phyloP scores from a whole-genome alignment of 2,113 vertebrate genomes.

The Pimephales promelas region DNA sequence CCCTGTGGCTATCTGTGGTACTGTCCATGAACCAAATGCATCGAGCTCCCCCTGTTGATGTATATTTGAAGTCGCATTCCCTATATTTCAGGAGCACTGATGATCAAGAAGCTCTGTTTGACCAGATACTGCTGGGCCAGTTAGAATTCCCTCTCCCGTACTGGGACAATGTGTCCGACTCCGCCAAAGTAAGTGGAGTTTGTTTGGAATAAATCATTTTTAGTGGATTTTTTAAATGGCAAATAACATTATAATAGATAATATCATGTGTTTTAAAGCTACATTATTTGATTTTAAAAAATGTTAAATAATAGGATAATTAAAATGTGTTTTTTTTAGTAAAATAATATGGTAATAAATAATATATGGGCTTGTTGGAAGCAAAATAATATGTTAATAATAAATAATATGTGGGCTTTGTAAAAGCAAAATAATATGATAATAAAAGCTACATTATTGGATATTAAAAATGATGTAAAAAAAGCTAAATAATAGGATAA shows the following conservation, averaged over 20 bases:
- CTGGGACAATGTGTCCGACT: constrained; percentile 94
- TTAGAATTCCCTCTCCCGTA: constrained; percentile 92
- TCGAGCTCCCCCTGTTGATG: constrained; percentile 22
- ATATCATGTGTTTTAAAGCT: not conserved
- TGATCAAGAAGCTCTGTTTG: constrained; percentile 92
- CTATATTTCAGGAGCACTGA: constrained; percentile 79
- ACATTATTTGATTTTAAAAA: not conserved
- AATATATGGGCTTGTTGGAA: not conserved
- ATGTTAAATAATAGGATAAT: not conserved
- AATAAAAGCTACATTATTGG: no score
- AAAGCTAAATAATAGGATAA: not conserved
- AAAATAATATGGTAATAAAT: not conserved
- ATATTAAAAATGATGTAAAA: no score
- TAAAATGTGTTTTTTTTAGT: not conserved
- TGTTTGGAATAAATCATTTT: not conserved
- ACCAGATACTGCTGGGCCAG: constrained; percentile 91
- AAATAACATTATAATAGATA: not conserved
- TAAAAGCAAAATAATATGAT: no score
- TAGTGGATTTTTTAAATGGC: not conserved
- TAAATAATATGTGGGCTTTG: no score
- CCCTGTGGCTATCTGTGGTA: not conserved
- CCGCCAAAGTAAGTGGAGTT: constrained; percentile 85
- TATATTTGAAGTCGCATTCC: not conserved
- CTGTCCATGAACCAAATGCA: not conserved
- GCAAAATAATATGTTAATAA: not conserved